These are phyloP conservation scores for Onychorhynchus coronatus DNA, from an alignment of 2,113 vertebrate genomes.

Conservation along the genomic window DNA sequence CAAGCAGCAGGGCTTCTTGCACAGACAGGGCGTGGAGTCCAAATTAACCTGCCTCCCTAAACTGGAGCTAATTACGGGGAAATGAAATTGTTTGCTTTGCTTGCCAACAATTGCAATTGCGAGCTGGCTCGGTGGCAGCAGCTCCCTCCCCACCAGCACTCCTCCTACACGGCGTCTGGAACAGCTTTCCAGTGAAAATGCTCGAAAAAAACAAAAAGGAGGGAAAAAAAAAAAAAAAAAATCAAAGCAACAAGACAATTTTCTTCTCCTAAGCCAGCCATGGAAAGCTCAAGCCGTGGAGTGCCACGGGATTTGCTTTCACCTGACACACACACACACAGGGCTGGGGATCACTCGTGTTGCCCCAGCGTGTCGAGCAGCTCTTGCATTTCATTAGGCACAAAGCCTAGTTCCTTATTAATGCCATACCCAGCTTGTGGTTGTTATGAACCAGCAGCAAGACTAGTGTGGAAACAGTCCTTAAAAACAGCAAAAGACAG, in stretches of 20 bases:
- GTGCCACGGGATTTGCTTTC: background rate
- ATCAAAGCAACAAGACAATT: background rate
- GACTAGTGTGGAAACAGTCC: constrained; percentile 10
- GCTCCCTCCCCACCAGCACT: background rate
- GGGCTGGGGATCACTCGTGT: background rate
- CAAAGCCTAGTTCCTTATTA: constrained; percentile 47
- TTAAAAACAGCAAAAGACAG: constrained; percentile 34
- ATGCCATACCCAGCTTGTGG: constrained; percentile 17
- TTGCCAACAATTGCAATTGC: constrained; percentile 50
- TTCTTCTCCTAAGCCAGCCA: background rate
- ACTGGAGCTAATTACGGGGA: constrained; percentile 60
- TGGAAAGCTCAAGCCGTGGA: background rate
- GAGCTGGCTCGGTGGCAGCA: constrained; percentile 28
- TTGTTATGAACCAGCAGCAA: background rate
- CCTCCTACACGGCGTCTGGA: constrained; percentile 12
- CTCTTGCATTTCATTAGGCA: constrained; percentile 40
- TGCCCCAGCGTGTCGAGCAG: background rate
- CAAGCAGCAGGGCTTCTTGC: background rate
- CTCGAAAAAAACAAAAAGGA: background rate
- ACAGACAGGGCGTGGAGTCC: constrained; percentile 43
- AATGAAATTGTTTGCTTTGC: constrained; percentile 60
- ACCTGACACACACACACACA: background rate
- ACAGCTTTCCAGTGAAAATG: background rate
- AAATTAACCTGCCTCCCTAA: constrained; percentile 59
- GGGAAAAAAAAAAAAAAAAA: background rate